Base-by-base conservation (phyloP, 2,797 vertebrate species). In the Graptemys geographica region DNA sequence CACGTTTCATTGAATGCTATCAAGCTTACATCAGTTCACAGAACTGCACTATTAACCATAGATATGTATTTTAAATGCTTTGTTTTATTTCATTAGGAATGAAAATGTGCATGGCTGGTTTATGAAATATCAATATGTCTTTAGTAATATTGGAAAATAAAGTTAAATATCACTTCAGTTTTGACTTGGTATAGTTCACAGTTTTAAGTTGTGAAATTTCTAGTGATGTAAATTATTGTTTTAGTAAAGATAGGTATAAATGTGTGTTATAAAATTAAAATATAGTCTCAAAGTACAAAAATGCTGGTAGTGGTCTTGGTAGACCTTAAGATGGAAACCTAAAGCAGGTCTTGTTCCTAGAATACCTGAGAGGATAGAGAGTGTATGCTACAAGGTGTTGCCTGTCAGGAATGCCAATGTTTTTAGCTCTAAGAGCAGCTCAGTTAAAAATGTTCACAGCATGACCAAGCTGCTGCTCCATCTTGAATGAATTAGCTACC, bases 231-330 rank as follows among this genome's bases (percentile, higher is more conserved):
- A 88, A 88, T 86, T 87, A 83, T 56, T 92, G 11, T 76, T 89
- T 92, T 95, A 81, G 47, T 94, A 81, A 97, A 98, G 93, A 93
- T 97, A 95, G 87, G 90, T 98, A 74, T 90, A 93, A 95, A 95
- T 96, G 83, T 92, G 11, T 95, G 31, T 76, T 94, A 52, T 81
- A 88, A 94, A 86, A 62, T 81, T 94, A 91, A 87, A 86, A 65
- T 11, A 13, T 95, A 91, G 91, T n/a, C 1, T 80, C 8, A 53
- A 89, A 69, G 33, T 94, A 57, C 53, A 81, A n/a, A 93, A 89
- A 52, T 84, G 44, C 69, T 91, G 83, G 93, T 90, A 79, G 55
- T 95, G 83, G 8, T 92, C 94, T 92, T 95, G 44, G 7, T 49
- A 13, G 15, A 78, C 27, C 44, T 6, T 78, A 33, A 44, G 86